These are phyloP conservation scores for Potamarius usumacintae DNA, from an alignment of 2,113 vertebrate genomes.

Conservation along the genomic window DNA sequence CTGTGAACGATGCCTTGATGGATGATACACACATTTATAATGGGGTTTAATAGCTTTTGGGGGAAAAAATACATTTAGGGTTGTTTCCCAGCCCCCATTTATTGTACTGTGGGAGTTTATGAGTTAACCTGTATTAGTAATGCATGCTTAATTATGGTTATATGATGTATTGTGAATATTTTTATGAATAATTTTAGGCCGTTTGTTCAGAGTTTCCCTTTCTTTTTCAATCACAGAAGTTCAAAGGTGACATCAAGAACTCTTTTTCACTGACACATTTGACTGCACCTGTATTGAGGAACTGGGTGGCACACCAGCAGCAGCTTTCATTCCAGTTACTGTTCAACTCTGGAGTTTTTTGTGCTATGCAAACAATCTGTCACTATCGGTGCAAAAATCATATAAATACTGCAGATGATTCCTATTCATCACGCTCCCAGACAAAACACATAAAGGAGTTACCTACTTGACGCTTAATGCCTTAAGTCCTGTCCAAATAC, in stretches of 20 bases:
- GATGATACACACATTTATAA: slow-evolving; percentile 21
- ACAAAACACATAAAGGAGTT: slow-evolving; percentile 60
- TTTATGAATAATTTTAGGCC: neutral
- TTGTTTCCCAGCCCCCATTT: neutral
- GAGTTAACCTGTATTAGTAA: slow-evolving; percentile 8
- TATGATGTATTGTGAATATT: neutral
- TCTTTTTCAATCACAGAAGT: slow-evolving; percentile 25
- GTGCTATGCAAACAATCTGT: slow-evolving; percentile 67
- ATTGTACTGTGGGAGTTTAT: slow-evolving; percentile 12
- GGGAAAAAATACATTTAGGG: neutral
- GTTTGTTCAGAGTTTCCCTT: slow-evolving; percentile 10
- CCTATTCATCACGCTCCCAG: slow-evolving; percentile 59
- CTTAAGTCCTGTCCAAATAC: slow-evolving; percentile 20
- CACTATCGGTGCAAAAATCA: slow-evolving; percentile 71
- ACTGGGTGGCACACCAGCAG: slow-evolving; percentile 31
- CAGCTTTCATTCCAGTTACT: slow-evolving; percentile 68
- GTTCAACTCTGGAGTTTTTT: slow-evolving; percentile 47
- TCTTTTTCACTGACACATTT: slow-evolving; percentile 59
- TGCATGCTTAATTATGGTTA: slow-evolving; percentile 42
- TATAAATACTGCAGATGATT: slow-evolving; percentile 63
- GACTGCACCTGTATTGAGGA: slow-evolving; percentile 51
- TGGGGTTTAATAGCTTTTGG: neutral
- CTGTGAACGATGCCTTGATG: neutral
- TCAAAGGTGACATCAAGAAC: slow-evolving; percentile 62
- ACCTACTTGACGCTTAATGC: slow-evolving; percentile 26